Percentiles rank a stretch among this genome's conserved stretches.
phyloP scores from a whole-genome alignment of 1,140 invertebrate genomes.

The Eriosoma lanigerum region DNA sequence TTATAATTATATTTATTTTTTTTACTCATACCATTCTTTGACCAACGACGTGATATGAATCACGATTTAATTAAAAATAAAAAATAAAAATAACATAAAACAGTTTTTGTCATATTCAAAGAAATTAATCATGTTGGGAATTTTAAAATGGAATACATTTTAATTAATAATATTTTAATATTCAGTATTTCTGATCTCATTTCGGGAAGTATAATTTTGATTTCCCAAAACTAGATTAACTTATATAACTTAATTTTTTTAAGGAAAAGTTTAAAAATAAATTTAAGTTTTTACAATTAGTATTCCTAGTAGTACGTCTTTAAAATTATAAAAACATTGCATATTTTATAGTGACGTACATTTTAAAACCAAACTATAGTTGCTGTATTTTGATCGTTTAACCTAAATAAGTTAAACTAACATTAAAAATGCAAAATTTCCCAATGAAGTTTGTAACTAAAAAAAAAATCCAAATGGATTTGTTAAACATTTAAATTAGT shows the following conservation, averaged over 20 bases:
- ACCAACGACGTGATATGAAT: slow-evolving; percentile 9
- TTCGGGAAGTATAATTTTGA: not conserved
- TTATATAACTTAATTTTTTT: slow-evolving; percentile 4
- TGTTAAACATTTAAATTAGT: not conserved
- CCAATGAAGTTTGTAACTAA: not conserved
- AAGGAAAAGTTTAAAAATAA: slow-evolving; percentile 13
- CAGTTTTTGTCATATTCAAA: not conserved
- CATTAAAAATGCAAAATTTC: not conserved
- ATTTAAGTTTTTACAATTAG: slow-evolving; percentile 11
- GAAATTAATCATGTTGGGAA: slow-evolving; percentile 24
- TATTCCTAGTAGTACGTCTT: not conserved
- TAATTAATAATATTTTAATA: slow-evolving; percentile 33
- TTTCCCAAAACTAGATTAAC: slow-evolving; percentile 21
- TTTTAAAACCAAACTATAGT: slow-evolving; percentile 5
- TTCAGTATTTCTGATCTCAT: slow-evolving; percentile 19
- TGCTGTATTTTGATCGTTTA: slow-evolving; percentile 8
- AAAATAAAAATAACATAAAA: not conserved
- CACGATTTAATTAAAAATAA: slow-evolving; percentile 14
- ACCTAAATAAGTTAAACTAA: not conserved
- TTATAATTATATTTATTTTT: not conserved
- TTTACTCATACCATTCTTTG: slow-evolving; percentile 1
- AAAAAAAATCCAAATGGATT: not conserved
- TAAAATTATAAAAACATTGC: not conserved
- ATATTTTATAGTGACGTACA: not conserved
- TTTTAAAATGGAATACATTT: slow-evolving; percentile 27